These are phyloP conservation scores for Parelbella ahira DNA, from an alignment of 2,888 invertebrate species.

Conservation along the genomic window DNA sequence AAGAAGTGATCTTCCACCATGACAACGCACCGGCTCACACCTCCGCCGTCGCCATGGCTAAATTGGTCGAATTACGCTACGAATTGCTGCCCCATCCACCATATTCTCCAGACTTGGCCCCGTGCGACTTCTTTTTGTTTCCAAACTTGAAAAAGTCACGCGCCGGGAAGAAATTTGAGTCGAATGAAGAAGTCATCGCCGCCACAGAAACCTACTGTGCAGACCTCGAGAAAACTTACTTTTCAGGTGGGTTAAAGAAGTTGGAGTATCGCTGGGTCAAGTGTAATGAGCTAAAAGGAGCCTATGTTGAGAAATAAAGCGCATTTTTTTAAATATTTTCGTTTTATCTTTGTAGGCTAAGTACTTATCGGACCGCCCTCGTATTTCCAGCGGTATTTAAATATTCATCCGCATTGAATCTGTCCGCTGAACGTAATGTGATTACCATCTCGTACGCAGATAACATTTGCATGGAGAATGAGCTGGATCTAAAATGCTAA, in stretches of 20 bases:
- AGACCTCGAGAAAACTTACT: background rate
- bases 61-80: conserved; percentile 19
- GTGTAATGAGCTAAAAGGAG: background rate
- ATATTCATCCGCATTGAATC: too few relatives aligned
- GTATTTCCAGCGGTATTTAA: too few relatives aligned
- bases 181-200: conserved; percentile 5
- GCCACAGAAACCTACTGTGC: background rate
- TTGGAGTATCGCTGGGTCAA: background rate
- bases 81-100: conserved; percentile 28
- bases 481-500: conserved; percentile 6
- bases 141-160: conserved; percentile 11
- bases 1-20: conserved; percentile 33
- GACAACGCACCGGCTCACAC: conserved; percentile 24
- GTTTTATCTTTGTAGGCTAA: background rate
- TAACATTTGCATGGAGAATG: conserved; percentile 14
- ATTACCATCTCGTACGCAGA: conserved; percentile 2
- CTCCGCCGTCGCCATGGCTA: conserved; percentile 26
- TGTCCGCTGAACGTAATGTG: background rate
- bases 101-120: conserved; percentile 30
- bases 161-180: background rate
- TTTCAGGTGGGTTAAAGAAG: background rate
- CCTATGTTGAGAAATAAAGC: background rate
- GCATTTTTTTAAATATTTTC: background rate
- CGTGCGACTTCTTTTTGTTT: conserved; percentile 30
- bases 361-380: background rate